These are phyloP conservation scores for Umimayanthus chanpuru DNA, from an alignment of 92 coral and sea anemone species.

Conservation along the genomic window DNA sequence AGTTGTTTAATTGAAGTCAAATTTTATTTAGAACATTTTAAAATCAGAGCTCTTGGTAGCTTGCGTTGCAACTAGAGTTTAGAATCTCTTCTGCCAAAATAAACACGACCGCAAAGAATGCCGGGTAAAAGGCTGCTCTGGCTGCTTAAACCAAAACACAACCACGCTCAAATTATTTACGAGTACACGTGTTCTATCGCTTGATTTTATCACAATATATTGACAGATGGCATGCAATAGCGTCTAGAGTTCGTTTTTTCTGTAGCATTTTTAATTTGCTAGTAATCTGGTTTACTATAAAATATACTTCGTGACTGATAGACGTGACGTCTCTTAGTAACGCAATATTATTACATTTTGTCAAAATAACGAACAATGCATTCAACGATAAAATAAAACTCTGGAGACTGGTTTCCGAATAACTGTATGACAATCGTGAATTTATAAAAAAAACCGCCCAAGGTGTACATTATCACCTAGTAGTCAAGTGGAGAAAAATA, in stretches of 20 bases:
- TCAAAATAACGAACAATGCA: constrained; percentile 38
- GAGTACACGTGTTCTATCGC: not conserved
- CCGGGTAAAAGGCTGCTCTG: too few relatives aligned
- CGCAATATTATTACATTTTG: constrained; percentile 34
- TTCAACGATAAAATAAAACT: constrained; percentile 38
- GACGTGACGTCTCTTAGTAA: constrained; percentile 23
- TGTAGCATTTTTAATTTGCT: not conserved
- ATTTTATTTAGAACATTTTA: too few relatives aligned
- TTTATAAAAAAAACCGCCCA: not conserved
- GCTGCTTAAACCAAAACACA: not conserved
- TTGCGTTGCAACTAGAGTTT: too few relatives aligned
- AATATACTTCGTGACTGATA: constrained; percentile 32
- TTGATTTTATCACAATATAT: not conserved
- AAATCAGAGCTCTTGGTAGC: too few relatives aligned
- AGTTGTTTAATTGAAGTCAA: too few relatives aligned
- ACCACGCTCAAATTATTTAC: not conserved
- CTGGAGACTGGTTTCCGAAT: constrained; percentile 20
- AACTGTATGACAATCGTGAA: not conserved
- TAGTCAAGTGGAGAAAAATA: too few relatives aligned
- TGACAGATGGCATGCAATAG: not conserved
- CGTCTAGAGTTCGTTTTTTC: not conserved
- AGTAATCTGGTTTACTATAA: constrained; percentile 20
- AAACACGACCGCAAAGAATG: not conserved
- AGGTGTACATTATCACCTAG: not conserved
- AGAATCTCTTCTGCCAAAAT: too few relatives aligned